These are phyloP conservation scores for Esox niger DNA, from an alignment of 2,113 vertebrate genomes.

Conservation along the genomic window DNA sequence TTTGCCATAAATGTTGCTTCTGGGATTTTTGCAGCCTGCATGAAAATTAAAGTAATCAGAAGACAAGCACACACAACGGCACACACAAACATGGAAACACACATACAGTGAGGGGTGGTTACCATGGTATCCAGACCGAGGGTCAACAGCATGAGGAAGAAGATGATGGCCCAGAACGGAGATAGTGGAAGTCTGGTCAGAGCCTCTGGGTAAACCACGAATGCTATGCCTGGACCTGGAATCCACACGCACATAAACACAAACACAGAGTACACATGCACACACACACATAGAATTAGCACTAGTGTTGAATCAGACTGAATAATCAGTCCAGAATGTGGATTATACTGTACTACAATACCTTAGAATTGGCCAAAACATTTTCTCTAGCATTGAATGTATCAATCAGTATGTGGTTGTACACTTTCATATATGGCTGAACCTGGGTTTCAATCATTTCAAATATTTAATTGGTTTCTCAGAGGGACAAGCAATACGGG, in stretches of 20 bases:
- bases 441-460: too few species aligned
- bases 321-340: too few species aligned
- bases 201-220: conserved; percentile 97
- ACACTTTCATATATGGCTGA: too few species aligned
- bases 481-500: too few species aligned
- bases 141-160: conserved; percentile 98
- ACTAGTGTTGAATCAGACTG: too few species aligned
- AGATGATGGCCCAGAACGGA: conserved; percentile 98
- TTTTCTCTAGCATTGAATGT: too few species aligned
- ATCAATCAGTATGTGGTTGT: too few species aligned
- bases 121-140: conserved; percentile 98
- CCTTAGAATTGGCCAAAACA: not conserved
- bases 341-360: not conserved
- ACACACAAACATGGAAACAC: conserved; percentile 9
- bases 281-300: not conserved
- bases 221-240: conserved; percentile 94
- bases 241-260: conserved; percentile 2
- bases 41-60: too few species aligned
- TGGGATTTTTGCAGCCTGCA: too few species aligned
- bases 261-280: conserved; percentile 13
- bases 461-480: too few species aligned
- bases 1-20: too few species aligned
- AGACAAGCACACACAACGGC: not conserved
- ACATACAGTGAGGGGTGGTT: conserved; percentile 49
- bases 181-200: conserved; percentile 94